Percentiles rank a stretch among this genome's conserved stretches.
phyloP scores from a whole-genome alignment of 2,113 vertebrate species.

The Cyphomyrus discorhynchus region DNA sequence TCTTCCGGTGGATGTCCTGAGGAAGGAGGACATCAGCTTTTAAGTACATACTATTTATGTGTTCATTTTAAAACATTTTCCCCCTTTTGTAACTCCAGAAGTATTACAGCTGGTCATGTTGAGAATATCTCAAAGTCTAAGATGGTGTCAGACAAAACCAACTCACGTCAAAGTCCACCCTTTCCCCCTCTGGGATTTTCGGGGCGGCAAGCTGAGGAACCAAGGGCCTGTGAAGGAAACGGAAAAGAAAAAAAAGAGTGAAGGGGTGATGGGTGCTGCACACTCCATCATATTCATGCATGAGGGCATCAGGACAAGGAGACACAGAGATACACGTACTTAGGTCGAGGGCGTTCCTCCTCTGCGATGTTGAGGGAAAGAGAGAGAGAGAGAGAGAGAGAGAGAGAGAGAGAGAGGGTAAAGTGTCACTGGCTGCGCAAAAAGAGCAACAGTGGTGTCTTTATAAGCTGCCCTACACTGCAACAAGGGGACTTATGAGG shows the following conservation, averaged over 20 bases:
- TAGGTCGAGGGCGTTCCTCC: conserved; percentile 64
- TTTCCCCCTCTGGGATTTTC: conserved; percentile 67
- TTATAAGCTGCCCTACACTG: neutral
- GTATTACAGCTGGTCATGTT: neutral
- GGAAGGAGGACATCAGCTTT: neutral
- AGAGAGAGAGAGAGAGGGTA: neutral
- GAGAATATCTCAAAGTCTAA: neutral
- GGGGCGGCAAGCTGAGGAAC: conserved; percentile 59
- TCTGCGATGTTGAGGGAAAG: conserved; percentile 35
- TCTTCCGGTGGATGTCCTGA: conserved; percentile 96
- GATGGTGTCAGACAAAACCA: neutral
- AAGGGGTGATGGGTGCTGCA: neutral
- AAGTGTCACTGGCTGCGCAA: neutral
- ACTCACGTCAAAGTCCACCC: conserved; percentile 68
- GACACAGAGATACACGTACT: conserved; percentile 45
- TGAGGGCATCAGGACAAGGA: neutral
- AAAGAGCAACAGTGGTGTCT: neutral
- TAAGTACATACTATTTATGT: neutral
- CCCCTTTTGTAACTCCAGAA: neutral
- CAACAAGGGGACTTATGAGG: neutral
- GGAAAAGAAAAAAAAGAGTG: neutral
- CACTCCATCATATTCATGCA: neutral
- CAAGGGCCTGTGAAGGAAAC: conserved; percentile 45
- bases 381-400: conserved; percentile 14
- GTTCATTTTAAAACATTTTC: neutral